Evolutionary conservation across 2,797 vertebrate genomes (phyloP).

Genomic region (Danio tinwini): DNA sequence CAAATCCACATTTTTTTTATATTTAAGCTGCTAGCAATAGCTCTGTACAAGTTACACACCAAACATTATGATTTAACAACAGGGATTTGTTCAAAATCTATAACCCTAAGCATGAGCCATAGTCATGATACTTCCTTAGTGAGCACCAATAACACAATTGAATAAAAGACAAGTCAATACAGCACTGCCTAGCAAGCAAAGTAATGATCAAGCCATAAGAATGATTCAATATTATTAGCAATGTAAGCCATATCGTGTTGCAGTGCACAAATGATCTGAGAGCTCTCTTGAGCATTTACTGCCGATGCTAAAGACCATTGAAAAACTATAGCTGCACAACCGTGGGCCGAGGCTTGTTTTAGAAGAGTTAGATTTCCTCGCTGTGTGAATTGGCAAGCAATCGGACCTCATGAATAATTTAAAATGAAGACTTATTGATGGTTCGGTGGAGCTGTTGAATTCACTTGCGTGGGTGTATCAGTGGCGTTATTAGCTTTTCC

Average conservation of each 20-base stretch:
- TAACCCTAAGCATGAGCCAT: background rate
- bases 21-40: no score
- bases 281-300: background rate
- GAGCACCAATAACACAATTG: background rate
- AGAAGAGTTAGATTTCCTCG: slow-evolving; percentile 9
- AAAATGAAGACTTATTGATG: slow-evolving; percentile 49
- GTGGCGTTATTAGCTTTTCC: slow-evolving; percentile 51
- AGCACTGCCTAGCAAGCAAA: background rate
- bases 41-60: background rate
- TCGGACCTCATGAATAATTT: slow-evolving; percentile 56
- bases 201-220: background rate
- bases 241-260: background rate
- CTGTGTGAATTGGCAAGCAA: slow-evolving; percentile 46
- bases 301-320: slow-evolving; percentile 16
- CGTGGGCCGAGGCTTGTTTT: slow-evolving; percentile 10
- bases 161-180: background rate
- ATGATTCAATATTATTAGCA: slow-evolving; percentile 20
- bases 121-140: background rate
- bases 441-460: slow-evolving; percentile 32
- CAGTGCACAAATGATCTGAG: slow-evolving; percentile 5
- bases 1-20: no score
- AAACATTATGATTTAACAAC: background rate
- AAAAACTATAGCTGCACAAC: background rate
- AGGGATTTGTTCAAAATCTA: slow-evolving; percentile 1
- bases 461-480: slow-evolving; percentile 41